Percentiles rank a stretch among this genome's conserved stretches.
Evolutionary conservation across 2,888 invertebrate genomes (phyloP).

Genomic region (Cephus runcator): DNA sequence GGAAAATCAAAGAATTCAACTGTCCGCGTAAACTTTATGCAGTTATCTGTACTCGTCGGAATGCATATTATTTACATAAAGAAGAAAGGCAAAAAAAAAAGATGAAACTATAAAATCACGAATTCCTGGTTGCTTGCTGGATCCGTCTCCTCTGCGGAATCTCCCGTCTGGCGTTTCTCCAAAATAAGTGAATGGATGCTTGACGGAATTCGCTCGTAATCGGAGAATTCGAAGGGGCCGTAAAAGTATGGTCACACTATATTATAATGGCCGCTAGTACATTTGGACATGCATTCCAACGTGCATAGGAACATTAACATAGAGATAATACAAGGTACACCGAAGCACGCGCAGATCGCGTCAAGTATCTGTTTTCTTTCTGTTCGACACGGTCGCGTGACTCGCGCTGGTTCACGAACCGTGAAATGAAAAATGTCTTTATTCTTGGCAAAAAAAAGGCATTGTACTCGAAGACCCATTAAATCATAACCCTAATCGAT

Average conservation of each 20-base stretch:
- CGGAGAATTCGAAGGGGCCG: slow-evolving; percentile 31
- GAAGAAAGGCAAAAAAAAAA: too few species aligned
- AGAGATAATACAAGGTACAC: not conserved
- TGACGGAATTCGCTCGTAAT: slow-evolving; percentile 23
- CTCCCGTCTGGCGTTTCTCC: slow-evolving; percentile 33
- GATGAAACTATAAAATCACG: not conserved
- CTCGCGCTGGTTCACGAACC: not conserved
- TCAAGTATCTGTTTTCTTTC: not conserved
- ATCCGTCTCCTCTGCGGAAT: not conserved
- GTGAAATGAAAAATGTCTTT: not conserved
- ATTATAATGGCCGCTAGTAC: slow-evolving; percentile 31
- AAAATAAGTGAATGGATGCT: slow-evolving; percentile 27
- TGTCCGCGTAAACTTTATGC: not conserved
- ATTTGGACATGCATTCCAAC: slow-evolving; percentile 34
- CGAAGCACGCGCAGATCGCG: not conserved
- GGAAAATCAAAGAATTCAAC: not conserved
- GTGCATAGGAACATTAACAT: not conserved
- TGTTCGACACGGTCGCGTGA: not conserved
- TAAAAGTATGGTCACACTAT: slow-evolving; percentile 29
- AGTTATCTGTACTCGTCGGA: not conserved
- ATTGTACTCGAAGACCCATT: not conserved
- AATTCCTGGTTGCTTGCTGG: not conserved
- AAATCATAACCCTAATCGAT: not conserved
- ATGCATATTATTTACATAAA: not conserved
- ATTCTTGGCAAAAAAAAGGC: not conserved